phyloP scores from a whole-genome alignment of 2,113 vertebrate genomes.

The Verasper variegatus region DNA sequence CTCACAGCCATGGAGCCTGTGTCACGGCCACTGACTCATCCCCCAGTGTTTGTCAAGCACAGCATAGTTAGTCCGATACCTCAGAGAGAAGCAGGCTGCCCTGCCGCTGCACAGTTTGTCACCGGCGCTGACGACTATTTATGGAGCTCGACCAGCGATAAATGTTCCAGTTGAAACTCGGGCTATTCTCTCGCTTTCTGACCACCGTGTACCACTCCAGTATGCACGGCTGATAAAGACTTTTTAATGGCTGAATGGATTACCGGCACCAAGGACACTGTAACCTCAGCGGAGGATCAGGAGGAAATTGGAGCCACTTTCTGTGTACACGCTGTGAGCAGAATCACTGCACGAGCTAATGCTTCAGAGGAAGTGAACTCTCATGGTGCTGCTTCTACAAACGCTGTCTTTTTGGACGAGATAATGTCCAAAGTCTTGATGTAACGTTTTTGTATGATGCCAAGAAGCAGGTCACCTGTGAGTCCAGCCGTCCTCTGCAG shows the following conservation, averaged over 20 bases:
- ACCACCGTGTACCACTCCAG: slow-evolving; percentile 46
- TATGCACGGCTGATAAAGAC: slow-evolving; percentile 65
- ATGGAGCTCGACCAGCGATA: slow-evolving; percentile 19
- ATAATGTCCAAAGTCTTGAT: too few species aligned
- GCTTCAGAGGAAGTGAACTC: slow-evolving; percentile 15
- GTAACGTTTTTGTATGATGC: too few species aligned
- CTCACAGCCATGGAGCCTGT: slow-evolving; percentile 15
- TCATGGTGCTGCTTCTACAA: background rate
- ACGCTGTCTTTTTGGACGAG: background rate
- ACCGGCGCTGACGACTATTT: slow-evolving; percentile 15
- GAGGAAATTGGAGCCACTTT: slow-evolving; percentile 41
- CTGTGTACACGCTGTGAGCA: slow-evolving; percentile 26
- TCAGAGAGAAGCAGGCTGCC: slow-evolving; percentile 18
- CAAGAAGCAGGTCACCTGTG: background rate
- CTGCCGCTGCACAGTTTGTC: slow-evolving; percentile 14
- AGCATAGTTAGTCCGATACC: slow-evolving; percentile 8
- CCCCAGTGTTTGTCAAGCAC: slow-evolving; percentile 34
- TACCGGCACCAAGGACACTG: slow-evolving; percentile 65
- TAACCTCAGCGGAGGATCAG: slow-evolving; percentile 53
- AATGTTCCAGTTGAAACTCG: slow-evolving; percentile 31
- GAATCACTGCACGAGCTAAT: slow-evolving; percentile 8
- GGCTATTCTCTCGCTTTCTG: slow-evolving; percentile 44
- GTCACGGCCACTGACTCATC: slow-evolving; percentile 52
- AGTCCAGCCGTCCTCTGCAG: too few species aligned
- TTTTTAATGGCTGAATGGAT: slow-evolving; percentile 70